Base-by-base conservation (phyloP, 2,797 vertebrate genomes). In the Columba guinea region DNA sequence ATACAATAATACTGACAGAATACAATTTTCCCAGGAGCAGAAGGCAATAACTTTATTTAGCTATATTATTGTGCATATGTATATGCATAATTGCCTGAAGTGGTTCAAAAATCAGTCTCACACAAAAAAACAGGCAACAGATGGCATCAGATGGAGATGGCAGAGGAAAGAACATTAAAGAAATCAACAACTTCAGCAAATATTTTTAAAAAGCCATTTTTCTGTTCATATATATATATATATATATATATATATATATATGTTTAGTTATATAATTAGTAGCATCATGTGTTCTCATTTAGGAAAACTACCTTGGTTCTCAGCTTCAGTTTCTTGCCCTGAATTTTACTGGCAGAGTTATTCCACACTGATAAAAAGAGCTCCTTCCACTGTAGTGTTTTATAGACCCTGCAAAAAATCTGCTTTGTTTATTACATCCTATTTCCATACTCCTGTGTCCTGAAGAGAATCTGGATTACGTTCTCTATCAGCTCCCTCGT, bases 81-180 rank as follows among this genome's bases (percentile, higher is more conserved):
- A 20, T 88, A 87, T 89, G 30, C 83, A 55, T 83, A 92, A 93
- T 37, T 75, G 58, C 70, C 80, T 87, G 71, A 95, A 95, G 68
- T 37, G 22, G 67, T 76, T 95, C 74, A 92, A 88, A 87, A 95
- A 90, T 56, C 62, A 89, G 84, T 69, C 80, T 95, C 59, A 49
- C 10, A 11, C 26, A 34, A 52, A 91, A 94, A 94, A 95, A 23
- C 23, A 87, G 62, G 76, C 78, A 95, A 68, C 73, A 94, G 92
- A 93, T 90, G 86, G 74, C 74, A 89, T 65, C 58, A 87, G 74
- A 84, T 68, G 27, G 85, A 52, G 56, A 69, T 24, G 8, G 60
- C 39, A 58, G 60, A 81, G 53, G 34, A 90, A 92, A 73, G 60
- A 13, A 39, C n/a, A 41, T 88, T 69, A 88, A 79, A 88, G 58